phyloP scores from a whole-genome alignment of 2,113 vertebrate genomes.

The Misgurnus mizolepis region DNA sequence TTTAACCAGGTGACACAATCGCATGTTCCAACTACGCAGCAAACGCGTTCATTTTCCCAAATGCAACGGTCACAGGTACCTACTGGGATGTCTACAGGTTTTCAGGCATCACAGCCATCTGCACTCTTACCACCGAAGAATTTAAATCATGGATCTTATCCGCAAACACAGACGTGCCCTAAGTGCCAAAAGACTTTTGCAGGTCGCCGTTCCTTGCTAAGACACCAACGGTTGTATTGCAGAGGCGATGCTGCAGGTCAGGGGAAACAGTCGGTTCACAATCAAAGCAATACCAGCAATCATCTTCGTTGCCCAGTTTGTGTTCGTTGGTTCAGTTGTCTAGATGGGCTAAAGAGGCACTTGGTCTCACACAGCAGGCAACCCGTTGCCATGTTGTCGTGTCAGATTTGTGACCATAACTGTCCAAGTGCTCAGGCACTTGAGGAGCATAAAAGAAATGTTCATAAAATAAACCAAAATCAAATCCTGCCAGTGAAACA shows the following conservation, averaged over 20 bases:
- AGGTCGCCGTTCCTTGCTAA: conserved; percentile 66
- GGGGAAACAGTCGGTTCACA: conserved; percentile 68
- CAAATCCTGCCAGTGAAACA: neutral
- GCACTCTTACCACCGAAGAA: conserved; percentile 10
- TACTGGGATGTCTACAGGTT: neutral
- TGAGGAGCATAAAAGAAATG: conserved; percentile 72
- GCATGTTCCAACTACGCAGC: conserved; percentile 46
- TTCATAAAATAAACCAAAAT: conserved; percentile 56
- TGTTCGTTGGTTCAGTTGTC: conserved; percentile 71
- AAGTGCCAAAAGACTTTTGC: conserved; percentile 73
- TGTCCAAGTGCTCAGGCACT: conserved; percentile 71
- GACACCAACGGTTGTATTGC: conserved; percentile 72
- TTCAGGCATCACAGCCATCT: neutral
- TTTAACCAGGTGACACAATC: conserved; percentile 27
- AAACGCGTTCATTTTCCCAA: conserved; percentile 29
- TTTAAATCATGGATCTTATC: conserved; percentile 41
- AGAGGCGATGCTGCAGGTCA: conserved; percentile 58
- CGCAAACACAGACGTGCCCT: conserved; percentile 60
- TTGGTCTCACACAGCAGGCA: conserved; percentile 72
- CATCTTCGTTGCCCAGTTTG: conserved; percentile 74
- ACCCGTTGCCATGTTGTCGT: conserved; percentile 55
- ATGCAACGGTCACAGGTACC: conserved; percentile 25
- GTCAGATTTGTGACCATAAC: conserved; percentile 70
- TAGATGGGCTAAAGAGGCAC: conserved; percentile 75
- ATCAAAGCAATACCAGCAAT: conserved; percentile 70